phyloP scores from a whole-genome alignment of 64 coral and sea anemone genomes.

The Stylophora pistillata region DNA sequence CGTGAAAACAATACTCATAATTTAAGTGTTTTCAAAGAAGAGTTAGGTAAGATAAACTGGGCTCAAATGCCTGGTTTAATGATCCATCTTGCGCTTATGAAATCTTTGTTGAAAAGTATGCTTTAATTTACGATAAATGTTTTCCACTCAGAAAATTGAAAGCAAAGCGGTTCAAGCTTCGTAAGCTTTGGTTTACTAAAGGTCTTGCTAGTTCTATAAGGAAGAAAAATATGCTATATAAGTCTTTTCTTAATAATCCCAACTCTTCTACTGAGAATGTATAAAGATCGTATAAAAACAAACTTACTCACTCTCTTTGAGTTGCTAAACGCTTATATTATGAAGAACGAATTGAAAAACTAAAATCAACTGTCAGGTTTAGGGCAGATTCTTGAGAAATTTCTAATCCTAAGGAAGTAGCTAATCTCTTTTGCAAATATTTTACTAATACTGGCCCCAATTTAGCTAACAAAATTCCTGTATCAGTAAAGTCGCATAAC shows the following conservation, averaged over 20 bases:
- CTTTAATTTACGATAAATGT: too few relatives aligned
- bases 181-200: neutral
- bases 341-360: too few relatives aligned
- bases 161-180: too few relatives aligned
- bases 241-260: neutral
- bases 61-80: too few relatives aligned
- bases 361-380: too few relatives aligned
- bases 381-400: conserved; percentile 40
- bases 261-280: neutral
- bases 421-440: too few relatives aligned
- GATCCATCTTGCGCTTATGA: too few relatives aligned
- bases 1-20: conserved; percentile 10
- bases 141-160: too few relatives aligned
- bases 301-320: conserved; percentile 1
- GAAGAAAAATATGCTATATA: neutral
- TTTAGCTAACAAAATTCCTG: too few relatives aligned
- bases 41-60: conserved; percentile 24
- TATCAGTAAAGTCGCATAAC: conserved; percentile 3
- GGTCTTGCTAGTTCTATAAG: neutral
- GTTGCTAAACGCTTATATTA: neutral
- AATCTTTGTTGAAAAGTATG: too few relatives aligned
- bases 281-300: neutral
- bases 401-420: conserved; percentile 44
- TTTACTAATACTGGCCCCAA: conserved; percentile 51
- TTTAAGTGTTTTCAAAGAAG: conserved; percentile 23